Percentiles rank a stretch among this genome's conserved stretches.
These are phyloP conservation scores for Neogobius melanostomus DNA, from an alignment of 2,113 vertebrate species.

Conservation along the genomic window DNA sequence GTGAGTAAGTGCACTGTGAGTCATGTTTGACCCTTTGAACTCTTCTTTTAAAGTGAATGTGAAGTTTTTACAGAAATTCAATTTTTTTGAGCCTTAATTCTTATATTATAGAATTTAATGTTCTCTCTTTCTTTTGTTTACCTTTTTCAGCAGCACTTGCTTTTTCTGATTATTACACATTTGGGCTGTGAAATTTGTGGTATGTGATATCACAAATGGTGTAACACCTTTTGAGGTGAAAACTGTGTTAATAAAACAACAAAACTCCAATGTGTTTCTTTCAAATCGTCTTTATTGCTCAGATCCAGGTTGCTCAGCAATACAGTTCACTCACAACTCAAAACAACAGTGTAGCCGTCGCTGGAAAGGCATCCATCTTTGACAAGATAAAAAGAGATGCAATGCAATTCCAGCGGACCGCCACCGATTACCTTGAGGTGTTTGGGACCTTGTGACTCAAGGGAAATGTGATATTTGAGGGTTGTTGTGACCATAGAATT, in stretches of 20 bases:
- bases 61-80: slow-evolving; percentile 11
- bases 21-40: not conserved
- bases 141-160: not conserved
- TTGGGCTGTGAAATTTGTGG: not conserved
- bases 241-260: slow-evolving; percentile 18
- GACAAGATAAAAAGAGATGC: slow-evolving; percentile 42
- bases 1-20: not conserved
- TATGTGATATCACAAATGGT: slow-evolving; percentile 8
- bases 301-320: slow-evolving; percentile 80
- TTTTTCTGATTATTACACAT: not conserved
- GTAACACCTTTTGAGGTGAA: slow-evolving; percentile 1
- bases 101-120: not conserved
- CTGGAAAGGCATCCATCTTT: slow-evolving; percentile 66
- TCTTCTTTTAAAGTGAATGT: slow-evolving; percentile 21
- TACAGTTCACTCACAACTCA: slow-evolving; percentile 79
- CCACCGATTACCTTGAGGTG: slow-evolving; percentile 60
- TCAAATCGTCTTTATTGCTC: slow-evolving; percentile 82
- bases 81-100: slow-evolving; percentile 6
- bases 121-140: not conserved
- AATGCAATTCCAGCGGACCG: slow-evolving; percentile 54
- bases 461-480: slow-evolving; percentile 64
- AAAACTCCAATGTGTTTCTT: slow-evolving; percentile 30
- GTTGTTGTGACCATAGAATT: slow-evolving; percentile 41
- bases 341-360: slow-evolving; percentile 71
- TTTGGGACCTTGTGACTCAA: slow-evolving; percentile 59